phyloP scores from a whole-genome alignment of 2,797 vertebrate genomes.

The Synanceia verrucosa region DNA sequence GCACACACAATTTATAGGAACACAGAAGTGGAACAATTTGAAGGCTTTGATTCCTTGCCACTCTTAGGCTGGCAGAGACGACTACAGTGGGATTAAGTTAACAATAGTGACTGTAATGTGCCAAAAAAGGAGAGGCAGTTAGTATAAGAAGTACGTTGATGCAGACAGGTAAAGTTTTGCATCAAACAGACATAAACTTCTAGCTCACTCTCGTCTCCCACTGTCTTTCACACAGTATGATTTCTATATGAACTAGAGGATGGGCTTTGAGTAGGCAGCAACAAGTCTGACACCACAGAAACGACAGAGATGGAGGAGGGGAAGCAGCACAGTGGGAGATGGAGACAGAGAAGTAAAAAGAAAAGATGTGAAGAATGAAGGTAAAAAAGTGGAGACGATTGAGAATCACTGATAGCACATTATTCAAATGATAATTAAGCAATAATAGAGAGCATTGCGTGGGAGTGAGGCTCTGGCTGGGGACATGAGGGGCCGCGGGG shows the following conservation, averaged over 20 bases:
- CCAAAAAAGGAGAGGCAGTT: not conserved
- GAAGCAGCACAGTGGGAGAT: not conserved
- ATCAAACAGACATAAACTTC: slow-evolving; percentile 31
- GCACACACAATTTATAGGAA: slow-evolving; percentile 7
- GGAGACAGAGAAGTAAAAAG: not conserved
- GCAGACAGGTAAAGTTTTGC: not conserved
- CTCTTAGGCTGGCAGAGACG: not conserved
- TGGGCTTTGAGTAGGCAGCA: slow-evolving; percentile 28
- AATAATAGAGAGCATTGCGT: slow-evolving; percentile 62
- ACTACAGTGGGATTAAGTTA: slow-evolving; percentile 17
- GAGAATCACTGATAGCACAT: slow-evolving; percentile 28
- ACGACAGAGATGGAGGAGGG: not conserved
- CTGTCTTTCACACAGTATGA: slow-evolving; percentile 18
- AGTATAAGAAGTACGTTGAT: not conserved
- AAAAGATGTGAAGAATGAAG: slow-evolving; percentile 33
- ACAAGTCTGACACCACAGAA: not conserved
- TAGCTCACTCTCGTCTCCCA: not conserved
- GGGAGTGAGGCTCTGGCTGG: slow-evolving; percentile 52
- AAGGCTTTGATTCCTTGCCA: slow-evolving; percentile 26
- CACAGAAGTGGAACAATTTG: slow-evolving; percentile 14
- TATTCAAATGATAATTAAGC: slow-evolving; percentile 77
- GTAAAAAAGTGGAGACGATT: slow-evolving; percentile 35
- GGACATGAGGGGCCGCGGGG: slow-evolving; percentile 47
- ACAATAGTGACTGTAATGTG: slow-evolving; percentile 8
- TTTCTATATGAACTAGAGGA: slow-evolving; percentile 39